phyloP scores from a whole-genome alignment of 2,113 vertebrate genomes.

The Pelmatolapia mariae region DNA sequence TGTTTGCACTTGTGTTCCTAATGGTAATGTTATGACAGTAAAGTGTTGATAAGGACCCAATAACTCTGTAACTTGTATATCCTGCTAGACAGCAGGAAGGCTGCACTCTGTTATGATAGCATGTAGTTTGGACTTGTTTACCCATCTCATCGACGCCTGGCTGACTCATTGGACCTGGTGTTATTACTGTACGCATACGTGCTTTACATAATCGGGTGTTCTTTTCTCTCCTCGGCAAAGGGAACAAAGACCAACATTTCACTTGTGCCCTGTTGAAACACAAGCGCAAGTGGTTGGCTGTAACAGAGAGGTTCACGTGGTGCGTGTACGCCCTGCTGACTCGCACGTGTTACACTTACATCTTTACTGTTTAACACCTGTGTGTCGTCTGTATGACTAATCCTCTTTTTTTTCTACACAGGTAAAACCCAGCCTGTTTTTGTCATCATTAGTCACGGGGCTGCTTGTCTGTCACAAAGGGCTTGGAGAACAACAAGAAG shows the following conservation, averaged over 20 bases:
- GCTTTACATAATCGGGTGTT: neutral
- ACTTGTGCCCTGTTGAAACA: neutral
- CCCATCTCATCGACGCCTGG: constrained; percentile 24
- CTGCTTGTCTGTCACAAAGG: neutral
- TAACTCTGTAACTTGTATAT: constrained; percentile 40
- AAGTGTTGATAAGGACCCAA: constrained; percentile 17
- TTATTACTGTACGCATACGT: neutral
- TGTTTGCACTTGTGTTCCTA: neutral
- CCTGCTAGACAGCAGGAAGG: constrained; percentile 21
- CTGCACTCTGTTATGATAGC: constrained; percentile 42
- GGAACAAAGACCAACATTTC: constrained; percentile 11
- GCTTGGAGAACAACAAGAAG: constrained; percentile 7
- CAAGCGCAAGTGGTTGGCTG: neutral
- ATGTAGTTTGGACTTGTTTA: constrained; percentile 65
- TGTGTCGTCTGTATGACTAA: constrained; percentile 29
- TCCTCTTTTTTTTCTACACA: neutral
- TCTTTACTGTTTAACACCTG: constrained; percentile 22
- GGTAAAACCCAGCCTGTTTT: constrained; percentile 38
- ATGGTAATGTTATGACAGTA: constrained; percentile 15
- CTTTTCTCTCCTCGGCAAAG: neutral
- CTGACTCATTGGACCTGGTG: constrained; percentile 39
- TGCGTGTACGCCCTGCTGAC: neutral
- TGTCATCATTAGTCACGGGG: constrained; percentile 42
- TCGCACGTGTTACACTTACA: neutral
- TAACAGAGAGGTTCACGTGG: neutral